Base-by-base conservation (phyloP, 1,140 invertebrate genomes). In the Samia ricini region DNA sequence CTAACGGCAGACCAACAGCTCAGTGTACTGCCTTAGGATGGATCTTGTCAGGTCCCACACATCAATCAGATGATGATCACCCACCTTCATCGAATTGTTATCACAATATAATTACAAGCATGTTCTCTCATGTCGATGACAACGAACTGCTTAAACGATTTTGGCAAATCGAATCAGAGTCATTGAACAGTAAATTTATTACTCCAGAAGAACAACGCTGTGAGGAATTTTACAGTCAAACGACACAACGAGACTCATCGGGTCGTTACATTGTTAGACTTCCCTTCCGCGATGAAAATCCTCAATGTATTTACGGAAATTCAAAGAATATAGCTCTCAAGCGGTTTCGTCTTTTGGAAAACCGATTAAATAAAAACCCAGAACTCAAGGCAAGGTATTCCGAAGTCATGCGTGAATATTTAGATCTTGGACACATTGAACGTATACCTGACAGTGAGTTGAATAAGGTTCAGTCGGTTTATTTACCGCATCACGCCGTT, bases 401-500 rank as follows among this genome's bases (percentile, higher is more conserved):
- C 29, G 65, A 55, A 15, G 60, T 64, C 3, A 61, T 71, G 4
- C 20, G 66, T 26, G 68, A 71, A 42, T 71, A 67, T 22, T 55
- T 59, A 56, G 10, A 64, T 24, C 22, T 64, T 19, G 56, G 52
- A 19, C 62, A 71, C 22, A 61, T 67, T 15, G 68, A 69, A 63
- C 21, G 55, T 56, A 55, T 64, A 22, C 62, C 64, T 56, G 20
- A 61, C 15, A 26, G 65, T 33, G 57, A 65, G 19, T 42, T 49
- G 55, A 50, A 60, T 26, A 66, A 24, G 19, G 10, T 29, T 15
- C 3, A 26, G 8, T 52, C 63, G 23, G 29, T 66, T n/a, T 74
- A 74, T 49, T 54, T 80, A 36, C 79, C 78, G 5, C 75, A 84
- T 64, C 83, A 83, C 50, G 71, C 74, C 1, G 72, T 84, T 4